A percentile compares a stretch with the other conserved stretches of the same genome.
Evolutionary conservation across 2,888 invertebrate genomes (phyloP).

Genomic region (Brassicogethes aeneus): DNA sequence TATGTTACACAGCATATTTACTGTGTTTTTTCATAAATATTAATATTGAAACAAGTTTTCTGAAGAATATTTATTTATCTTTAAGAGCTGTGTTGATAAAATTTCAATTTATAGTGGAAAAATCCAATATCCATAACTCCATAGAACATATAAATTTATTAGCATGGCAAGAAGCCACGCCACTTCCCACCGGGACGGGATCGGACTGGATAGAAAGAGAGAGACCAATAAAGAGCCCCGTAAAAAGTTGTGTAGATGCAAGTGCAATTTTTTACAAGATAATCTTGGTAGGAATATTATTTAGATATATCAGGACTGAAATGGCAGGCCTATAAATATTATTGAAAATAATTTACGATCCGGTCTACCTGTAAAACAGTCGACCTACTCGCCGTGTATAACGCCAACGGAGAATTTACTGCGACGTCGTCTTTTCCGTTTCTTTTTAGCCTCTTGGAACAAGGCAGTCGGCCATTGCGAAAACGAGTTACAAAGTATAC

Average conservation of each 20-base stretch:
- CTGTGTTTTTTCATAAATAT: constrained; percentile 4
- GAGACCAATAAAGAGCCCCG: not conserved
- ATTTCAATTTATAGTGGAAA: too few relatives aligned
- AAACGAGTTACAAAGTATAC: not conserved
- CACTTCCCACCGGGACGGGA: too few relatives aligned
- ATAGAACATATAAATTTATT: too few relatives aligned
- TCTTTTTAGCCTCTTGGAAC: constrained; percentile 18
- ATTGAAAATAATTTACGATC: constrained; percentile 39
- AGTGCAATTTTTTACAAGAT: constrained; percentile 7
- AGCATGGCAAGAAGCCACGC: too few relatives aligned
- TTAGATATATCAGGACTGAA: constrained; percentile 36
- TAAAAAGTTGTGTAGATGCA: not conserved
- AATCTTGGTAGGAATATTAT: constrained; percentile 24
- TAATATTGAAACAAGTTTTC: constrained; percentile 4
- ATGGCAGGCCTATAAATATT: constrained; percentile 39
- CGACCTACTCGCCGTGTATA: constrained; percentile 20
- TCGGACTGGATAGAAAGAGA: too few relatives aligned
- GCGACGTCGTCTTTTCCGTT: constrained; percentile 18
- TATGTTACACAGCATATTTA: not conserved
- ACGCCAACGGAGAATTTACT: not conserved
- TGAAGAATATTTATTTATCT: not conserved
- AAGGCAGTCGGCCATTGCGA: not conserved
- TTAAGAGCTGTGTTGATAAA: too few relatives aligned
- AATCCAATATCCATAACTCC: constrained; percentile 1
- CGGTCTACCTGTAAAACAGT: constrained; percentile 31